Evolutionary conservation across 2,797 vertebrate genomes (phyloP).

Genomic region (Molossus molossus): DNA sequence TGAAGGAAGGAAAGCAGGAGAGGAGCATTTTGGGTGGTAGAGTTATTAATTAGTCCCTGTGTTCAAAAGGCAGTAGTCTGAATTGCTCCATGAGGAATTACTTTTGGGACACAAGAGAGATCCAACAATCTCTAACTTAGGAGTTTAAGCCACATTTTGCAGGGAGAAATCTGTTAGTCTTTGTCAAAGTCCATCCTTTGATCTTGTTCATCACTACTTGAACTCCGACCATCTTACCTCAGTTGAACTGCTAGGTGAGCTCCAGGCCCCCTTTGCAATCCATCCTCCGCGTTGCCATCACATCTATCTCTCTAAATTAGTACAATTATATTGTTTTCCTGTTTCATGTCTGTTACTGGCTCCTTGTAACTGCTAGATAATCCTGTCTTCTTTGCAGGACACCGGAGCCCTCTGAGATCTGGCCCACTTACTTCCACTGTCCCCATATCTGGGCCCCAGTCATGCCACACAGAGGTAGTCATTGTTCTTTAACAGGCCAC

Average conservation of each 20-base stretch:
- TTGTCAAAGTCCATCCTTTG: background rate
- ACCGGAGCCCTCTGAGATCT: background rate
- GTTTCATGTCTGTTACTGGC: background rate
- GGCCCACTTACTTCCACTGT: background rate
- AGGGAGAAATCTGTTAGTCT: background rate
- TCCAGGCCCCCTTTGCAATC: background rate
- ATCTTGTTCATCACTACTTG: background rate
- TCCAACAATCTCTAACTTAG: background rate
- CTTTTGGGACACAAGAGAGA: background rate
- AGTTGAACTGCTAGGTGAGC: background rate
- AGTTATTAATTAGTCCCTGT: background rate
- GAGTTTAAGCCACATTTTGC: background rate
- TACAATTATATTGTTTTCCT: background rate
- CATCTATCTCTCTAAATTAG: background rate
- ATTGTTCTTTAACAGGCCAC: background rate
- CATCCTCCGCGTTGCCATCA: background rate
- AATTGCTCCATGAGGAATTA: background rate
- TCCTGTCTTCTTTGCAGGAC: background rate
- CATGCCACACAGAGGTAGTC: background rate
- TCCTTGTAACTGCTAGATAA: background rate
- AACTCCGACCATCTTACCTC: background rate
- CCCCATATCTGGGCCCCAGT: background rate
- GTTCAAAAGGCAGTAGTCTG: background rate
- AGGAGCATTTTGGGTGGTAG: background rate
- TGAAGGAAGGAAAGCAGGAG: constrained; percentile 1